Base-by-base conservation (phyloP, 2,113 vertebrate species). In the Percina caprodes region DNA sequence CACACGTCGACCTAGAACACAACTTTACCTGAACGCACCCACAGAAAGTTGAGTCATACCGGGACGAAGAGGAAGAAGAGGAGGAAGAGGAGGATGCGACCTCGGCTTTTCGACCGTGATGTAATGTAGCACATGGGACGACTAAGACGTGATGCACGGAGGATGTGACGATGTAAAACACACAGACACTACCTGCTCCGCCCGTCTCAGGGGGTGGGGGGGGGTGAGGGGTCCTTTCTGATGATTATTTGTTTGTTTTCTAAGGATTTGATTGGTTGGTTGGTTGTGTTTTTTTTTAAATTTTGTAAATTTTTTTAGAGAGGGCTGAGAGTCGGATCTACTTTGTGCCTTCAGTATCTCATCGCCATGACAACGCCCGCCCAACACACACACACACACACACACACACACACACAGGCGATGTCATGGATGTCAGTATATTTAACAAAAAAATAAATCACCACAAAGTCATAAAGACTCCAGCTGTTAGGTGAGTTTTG, bases 331-430 rank as follows among this genome's bases (percentile, higher is more conserved):
- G 87, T 88, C 26, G 61, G 82, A 89, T n/a, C n/a, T n/a, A 92
- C 90, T 92, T 86, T 91, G 91, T 93, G 92, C 91, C 92, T 93
- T 92, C 84, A 81, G 88, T 90, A 88, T 88, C 89, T 90, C 93
- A 94, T 93, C 91, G 87, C 89, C 87, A 89, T 87, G 91, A 42
- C 68, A 83, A 65, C 62, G 30, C 77, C 52, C 79, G 42, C 77
- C 62, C 13, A 24, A 65, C 42, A 46, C 55, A 68, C 58, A 48
- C 90, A 80, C 71, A 83, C 80, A 92, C 83, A 89, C 89, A 82
- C 79, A 79, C 48, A 60, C 3, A 39, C 39, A 39, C 39, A 10
- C 39, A 10, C 39, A 39, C 39, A 39, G 9, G 39, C 39, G 9
- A 39, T 12, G 54, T 51, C 87, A 80, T 54, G 24, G 68, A 75